Evolutionary conservation across 2,113 vertebrate genomes (phyloP).

Genomic region (Melanerpes aurifrons): DNA sequence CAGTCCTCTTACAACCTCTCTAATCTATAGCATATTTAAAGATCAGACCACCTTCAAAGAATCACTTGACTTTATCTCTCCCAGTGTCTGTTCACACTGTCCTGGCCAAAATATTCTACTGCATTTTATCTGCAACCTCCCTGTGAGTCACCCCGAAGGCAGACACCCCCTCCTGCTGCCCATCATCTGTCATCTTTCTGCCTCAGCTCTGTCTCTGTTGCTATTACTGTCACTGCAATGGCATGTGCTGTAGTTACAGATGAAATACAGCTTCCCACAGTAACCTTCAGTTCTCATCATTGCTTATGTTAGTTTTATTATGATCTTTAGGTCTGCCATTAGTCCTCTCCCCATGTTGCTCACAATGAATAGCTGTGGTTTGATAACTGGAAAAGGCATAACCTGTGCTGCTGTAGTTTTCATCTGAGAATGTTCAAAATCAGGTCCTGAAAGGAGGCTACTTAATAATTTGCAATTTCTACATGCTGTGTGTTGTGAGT

Average conservation of each 20-base stretch:
- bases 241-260: background rate
- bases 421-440: background rate
- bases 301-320: background rate
- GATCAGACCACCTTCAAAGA: constrained; percentile 64
- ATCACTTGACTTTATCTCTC: constrained; percentile 65
- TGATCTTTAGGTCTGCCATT: background rate
- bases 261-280: constrained; percentile 35
- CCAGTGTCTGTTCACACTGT: constrained; percentile 58
- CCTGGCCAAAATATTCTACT: constrained; percentile 49
- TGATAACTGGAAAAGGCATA: background rate
- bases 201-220: background rate
- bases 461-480: background rate
- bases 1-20: constrained; percentile 7
- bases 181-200: background rate
- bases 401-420: background rate
- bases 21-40: constrained; percentile 28
- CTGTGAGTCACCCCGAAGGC: background rate
- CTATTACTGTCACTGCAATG: background rate
- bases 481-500: background rate
- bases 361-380: background rate
- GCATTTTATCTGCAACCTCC: constrained; percentile 43
- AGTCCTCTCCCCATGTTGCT: background rate
- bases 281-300: background rate
- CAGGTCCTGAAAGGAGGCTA: background rate
- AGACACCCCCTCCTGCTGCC: constrained; percentile 18